phyloP scores from a whole-genome alignment of 1,140 invertebrate genomes.

The Lasaia peninsularis region DNA sequence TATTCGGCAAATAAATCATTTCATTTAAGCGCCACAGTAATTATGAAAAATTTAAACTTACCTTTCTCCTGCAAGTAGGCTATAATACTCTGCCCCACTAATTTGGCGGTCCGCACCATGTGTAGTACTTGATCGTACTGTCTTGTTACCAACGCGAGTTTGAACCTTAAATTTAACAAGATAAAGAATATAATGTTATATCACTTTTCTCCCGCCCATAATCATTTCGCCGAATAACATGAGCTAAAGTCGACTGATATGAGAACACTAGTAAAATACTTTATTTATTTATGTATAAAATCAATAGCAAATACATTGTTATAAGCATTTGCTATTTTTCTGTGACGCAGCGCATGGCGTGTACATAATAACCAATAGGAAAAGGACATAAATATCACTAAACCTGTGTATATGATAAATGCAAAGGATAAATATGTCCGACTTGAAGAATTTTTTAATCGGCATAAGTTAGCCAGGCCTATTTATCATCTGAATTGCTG shows the following conservation, averaged over 20 bases:
- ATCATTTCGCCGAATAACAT: too few relatives aligned
- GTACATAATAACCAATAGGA: too few relatives aligned
- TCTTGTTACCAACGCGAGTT: constrained; percentile 96
- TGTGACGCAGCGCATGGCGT: background rate
- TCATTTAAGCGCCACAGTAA: too few relatives aligned
- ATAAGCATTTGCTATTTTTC: background rate
- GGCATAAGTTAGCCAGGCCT: too few relatives aligned
- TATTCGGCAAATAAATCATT: too few relatives aligned
- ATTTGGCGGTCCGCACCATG: constrained; percentile 97
- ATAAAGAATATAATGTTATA: background rate
- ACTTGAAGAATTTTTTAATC: too few relatives aligned
- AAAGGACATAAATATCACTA: too few relatives aligned
- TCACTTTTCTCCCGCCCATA: too few relatives aligned
- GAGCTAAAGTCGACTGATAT: too few relatives aligned
- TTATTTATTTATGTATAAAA: background rate
- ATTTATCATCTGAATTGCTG: too few relatives aligned
- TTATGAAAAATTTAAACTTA: constrained; percentile 18
- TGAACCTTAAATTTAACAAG: constrained; percentile 81
- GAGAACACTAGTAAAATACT: background rate
- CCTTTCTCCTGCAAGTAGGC: constrained; percentile 98
- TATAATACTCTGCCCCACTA: constrained; percentile 99
- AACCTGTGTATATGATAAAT: too few relatives aligned
- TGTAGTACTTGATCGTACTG: constrained; percentile 99
- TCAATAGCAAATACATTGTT: background rate
- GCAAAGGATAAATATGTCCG: too few relatives aligned